Percentiles rank a stretch among this genome's conserved stretches.
These are phyloP conservation scores for Serilophus lunatus DNA, from an alignment of 2,113 vertebrate genomes.

Conservation along the genomic window DNA sequence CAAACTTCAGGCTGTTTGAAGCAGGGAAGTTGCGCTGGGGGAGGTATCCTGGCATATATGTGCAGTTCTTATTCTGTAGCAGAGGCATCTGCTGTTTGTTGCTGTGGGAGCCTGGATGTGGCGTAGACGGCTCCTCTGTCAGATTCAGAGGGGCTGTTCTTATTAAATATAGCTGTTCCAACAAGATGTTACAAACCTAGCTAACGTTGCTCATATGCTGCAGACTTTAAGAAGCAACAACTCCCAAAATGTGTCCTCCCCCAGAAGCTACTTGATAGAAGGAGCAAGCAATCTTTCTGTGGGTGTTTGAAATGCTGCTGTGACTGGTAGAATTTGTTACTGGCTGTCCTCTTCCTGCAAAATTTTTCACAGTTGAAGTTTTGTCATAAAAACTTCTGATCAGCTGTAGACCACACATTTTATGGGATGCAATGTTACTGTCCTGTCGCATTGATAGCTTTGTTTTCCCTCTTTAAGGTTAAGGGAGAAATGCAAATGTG, in stretches of 20 bases:
- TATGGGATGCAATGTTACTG: neutral
- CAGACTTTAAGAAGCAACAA: neutral
- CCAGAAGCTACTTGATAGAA: neutral
- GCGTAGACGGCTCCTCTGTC: neutral
- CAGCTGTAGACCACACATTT: neutral
- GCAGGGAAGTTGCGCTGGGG: neutral
- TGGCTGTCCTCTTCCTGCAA: neutral
- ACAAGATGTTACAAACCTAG: neutral
- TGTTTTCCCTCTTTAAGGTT: neutral
- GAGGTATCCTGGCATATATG: neutral
- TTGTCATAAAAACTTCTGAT: neutral
- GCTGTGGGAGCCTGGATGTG: neutral
- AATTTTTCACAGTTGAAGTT: neutral
- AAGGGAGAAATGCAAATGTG: neutral
- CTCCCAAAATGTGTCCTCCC: neutral
- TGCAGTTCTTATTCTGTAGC: neutral
- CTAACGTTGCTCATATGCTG: neutral
- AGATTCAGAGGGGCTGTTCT: neutral
- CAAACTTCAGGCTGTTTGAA: neutral
- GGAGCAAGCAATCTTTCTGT: neutral
- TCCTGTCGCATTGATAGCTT: neutral
- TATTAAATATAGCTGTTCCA: conserved; percentile 15
- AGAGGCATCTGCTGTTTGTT: neutral
- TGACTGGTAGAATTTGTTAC: neutral
- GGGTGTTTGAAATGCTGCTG: neutral